Evolutionary conservation across 2,888 invertebrate genomes (phyloP).

Genomic region (Phengaris arion): DNA sequence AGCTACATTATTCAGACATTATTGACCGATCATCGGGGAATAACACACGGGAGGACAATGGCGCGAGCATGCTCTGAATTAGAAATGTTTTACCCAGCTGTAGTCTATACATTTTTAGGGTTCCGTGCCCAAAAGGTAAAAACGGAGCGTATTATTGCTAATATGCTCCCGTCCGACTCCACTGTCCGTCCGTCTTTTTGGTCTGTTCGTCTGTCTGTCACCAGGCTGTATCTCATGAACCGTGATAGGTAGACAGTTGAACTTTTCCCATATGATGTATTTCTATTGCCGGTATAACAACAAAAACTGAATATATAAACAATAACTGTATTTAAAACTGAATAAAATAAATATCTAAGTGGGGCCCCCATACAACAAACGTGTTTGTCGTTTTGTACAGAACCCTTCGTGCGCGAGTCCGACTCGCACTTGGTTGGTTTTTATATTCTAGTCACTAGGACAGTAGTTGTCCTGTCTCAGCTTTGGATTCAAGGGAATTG

Average conservation of each 20-base stretch:
- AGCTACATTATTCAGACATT: slow-evolving; percentile 41
- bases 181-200: no score
- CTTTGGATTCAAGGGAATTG: not conserved
- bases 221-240: no score
- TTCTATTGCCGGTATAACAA: no score
- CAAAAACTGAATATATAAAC: no score
- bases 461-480: not conserved
- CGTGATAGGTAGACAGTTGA: no score
- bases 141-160: not conserved
- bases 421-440: not conserved
- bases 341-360: not conserved
- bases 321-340: not conserved
- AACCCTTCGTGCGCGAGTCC: not conserved
- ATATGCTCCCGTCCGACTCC: no score
- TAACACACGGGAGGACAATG: slow-evolving; percentile 10
- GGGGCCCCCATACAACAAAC: not conserved
- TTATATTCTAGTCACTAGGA: not conserved
- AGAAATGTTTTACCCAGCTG: not conserved
- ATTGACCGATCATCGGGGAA: slow-evolving; percentile 38
- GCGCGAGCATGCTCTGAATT: not conserved
- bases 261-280: no score
- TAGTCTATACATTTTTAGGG: not conserved
- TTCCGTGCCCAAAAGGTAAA: not conserved
- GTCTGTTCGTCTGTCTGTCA: not conserved
- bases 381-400: not conserved